phyloP scores from a whole-genome alignment of 2,888 invertebrate genomes.

The Andrena trimmerana region DNA sequence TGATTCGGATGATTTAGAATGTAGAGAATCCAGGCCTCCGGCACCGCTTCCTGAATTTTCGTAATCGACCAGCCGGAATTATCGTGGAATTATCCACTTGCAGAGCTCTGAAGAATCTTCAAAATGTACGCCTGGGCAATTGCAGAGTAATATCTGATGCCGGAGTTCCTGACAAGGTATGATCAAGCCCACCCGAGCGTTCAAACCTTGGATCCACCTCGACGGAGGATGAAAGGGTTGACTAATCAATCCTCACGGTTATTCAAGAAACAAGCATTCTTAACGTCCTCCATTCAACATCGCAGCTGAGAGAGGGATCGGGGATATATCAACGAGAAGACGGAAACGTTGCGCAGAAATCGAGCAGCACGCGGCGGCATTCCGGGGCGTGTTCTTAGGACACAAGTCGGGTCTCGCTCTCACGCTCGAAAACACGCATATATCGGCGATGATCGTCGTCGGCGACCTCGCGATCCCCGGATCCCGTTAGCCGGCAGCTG shows the following conservation, averaged over 20 bases:
- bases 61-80: background rate
- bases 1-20: constrained; percentile 33
- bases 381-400: constrained; percentile 35
- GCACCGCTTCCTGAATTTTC: constrained; percentile 9
- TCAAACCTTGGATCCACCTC: background rate
- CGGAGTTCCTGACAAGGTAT: no score
- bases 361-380: constrained; percentile 26
- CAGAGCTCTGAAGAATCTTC: no score
- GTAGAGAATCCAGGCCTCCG: background rate
- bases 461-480: constrained; percentile 40
- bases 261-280: no score
- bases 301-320: background rate
- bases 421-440: constrained; percentile 67
- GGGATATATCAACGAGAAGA: background rate
- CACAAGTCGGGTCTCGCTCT: constrained; percentile 69
- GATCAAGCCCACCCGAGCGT: no score
- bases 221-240: background rate
- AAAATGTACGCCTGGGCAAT: no score
- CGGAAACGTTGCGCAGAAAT: constrained; percentile 34
- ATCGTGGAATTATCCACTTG: no score
- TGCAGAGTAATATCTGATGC: no score
- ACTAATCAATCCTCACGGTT: background rate
- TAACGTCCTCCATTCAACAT: background rate
- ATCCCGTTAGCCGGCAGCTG: constrained; percentile 74
- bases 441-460: constrained; percentile 48